Percentiles rank a stretch among this genome's conserved stretches.
These are phyloP conservation scores for Urosaurus nigricauda DNA, from an alignment of 2,797 vertebrate genomes.

Conservation along the genomic window DNA sequence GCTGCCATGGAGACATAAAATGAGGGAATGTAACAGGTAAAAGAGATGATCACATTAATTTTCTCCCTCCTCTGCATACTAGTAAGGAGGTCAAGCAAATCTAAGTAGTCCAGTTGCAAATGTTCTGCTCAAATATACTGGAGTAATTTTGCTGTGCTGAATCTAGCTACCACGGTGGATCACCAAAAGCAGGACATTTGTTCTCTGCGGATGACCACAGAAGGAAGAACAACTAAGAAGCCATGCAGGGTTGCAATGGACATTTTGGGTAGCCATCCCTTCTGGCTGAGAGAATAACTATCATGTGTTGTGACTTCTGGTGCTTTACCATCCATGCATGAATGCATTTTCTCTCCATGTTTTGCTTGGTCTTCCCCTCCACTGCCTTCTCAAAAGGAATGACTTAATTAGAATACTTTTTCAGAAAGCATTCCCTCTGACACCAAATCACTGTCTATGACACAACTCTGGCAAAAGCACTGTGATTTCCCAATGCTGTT, in stretches of 20 bases:
- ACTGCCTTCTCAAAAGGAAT: not conserved
- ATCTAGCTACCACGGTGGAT: not conserved
- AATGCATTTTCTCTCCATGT: not conserved
- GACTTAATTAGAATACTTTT: not conserved
- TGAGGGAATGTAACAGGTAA: slow-evolving; percentile 28
- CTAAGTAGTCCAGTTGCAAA: not conserved
- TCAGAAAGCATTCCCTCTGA: not conserved
- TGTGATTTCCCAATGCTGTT: not conserved
- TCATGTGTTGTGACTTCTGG: not conserved
- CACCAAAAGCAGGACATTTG: not conserved
- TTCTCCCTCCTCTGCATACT: fast-evolving
- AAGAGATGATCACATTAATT: not conserved
- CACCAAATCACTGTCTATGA: not conserved
- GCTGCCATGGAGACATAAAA: slow-evolving; percentile 71
- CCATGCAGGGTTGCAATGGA: too few species aligned
- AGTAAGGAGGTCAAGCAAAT: not conserved
- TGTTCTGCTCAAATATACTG: not conserved
- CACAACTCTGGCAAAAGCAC: not conserved
- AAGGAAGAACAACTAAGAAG: not conserved
- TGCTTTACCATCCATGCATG: not conserved
- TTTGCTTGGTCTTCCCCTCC: too few species aligned
- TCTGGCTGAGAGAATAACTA: not conserved
- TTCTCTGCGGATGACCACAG: not conserved
- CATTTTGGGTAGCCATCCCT: not conserved
- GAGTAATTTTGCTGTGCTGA: too few species aligned